phyloP scores from a whole-genome alignment of 2,888 invertebrate species.

The Pandemis heparana region DNA sequence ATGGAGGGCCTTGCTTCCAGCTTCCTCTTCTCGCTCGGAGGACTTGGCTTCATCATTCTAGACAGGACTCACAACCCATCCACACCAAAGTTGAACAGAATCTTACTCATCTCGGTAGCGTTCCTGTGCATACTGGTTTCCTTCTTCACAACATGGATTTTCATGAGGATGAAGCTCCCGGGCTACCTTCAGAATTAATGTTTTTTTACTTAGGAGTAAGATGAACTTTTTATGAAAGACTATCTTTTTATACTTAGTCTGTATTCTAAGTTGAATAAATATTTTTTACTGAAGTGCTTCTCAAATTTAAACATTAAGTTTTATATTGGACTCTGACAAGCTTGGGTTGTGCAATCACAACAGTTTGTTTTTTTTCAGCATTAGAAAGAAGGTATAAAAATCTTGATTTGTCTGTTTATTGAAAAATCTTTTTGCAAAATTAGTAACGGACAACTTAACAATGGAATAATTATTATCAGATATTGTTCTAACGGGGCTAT shows the following conservation, averaged over 20 bases:
- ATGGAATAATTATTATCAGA: too few relatives aligned
- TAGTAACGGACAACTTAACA: too few relatives aligned
- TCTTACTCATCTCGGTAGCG: slow-evolving; percentile 95
- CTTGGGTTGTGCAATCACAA: slow-evolving; percentile 9
- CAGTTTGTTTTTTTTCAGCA: too few relatives aligned
- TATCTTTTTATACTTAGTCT: slow-evolving; percentile 44
- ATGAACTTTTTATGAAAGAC: slow-evolving; percentile 47
- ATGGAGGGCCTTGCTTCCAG: slow-evolving; percentile 99
- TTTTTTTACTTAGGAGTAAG: slow-evolving; percentile 46
- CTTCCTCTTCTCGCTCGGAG: slow-evolving; percentile 98
- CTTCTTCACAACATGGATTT: slow-evolving; percentile 98
- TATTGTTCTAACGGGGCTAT: too few relatives aligned
- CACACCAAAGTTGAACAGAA: slow-evolving; percentile 95
- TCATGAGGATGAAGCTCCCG: slow-evolving; percentile 99
- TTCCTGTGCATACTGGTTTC: slow-evolving; percentile 97
- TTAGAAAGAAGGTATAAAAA: too few relatives aligned
- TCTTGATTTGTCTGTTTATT: too few relatives aligned
- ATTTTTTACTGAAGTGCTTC: slow-evolving; percentile 53
- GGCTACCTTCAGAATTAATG: slow-evolving; percentile 89
- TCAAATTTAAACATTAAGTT: background rate
- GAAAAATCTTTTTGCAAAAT: too few relatives aligned
- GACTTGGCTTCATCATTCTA: slow-evolving; percentile 97
- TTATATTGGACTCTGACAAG: background rate
- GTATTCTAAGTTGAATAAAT: slow-evolving; percentile 68
- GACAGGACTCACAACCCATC: slow-evolving; percentile 97